phyloP scores from a whole-genome alignment of 2,113 vertebrate species.

The Paramormyrops kingsleyae region DNA sequence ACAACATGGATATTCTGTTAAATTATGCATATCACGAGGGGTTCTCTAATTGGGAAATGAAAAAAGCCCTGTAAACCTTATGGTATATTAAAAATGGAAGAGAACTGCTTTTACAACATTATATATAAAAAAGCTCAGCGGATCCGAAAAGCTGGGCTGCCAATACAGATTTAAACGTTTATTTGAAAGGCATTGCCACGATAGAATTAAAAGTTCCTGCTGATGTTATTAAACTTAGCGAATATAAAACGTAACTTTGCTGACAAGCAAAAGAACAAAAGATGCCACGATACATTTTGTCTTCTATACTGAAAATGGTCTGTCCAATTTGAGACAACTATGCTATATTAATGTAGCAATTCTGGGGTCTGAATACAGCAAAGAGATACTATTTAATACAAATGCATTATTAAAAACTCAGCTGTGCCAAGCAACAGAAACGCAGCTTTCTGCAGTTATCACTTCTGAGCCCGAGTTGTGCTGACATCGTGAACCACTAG shows the following conservation, averaged over 20 bases:
- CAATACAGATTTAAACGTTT: background rate
- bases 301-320: background rate
- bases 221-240: background rate
- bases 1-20: background rate
- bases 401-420: background rate
- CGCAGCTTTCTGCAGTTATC: background rate
- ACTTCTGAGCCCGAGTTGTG: background rate
- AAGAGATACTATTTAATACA: background rate
- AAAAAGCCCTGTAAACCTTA: background rate
- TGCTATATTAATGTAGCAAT: background rate
- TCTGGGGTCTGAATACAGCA: background rate
- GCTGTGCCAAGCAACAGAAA: background rate
- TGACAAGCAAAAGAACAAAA: background rate
- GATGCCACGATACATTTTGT: background rate
- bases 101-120: background rate
- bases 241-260: background rate
- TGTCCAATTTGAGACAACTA: background rate
- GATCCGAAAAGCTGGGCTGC: background rate
- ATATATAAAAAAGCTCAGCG: background rate
- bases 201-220: background rate
- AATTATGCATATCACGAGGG: background rate
- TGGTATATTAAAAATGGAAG: conserved; percentile 6
- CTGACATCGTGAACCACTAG: background rate
- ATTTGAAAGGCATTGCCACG: background rate
- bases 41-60: background rate